phyloP scores from a whole-genome alignment of 2,797 vertebrate species.

The Diceros bicornis region DNA sequence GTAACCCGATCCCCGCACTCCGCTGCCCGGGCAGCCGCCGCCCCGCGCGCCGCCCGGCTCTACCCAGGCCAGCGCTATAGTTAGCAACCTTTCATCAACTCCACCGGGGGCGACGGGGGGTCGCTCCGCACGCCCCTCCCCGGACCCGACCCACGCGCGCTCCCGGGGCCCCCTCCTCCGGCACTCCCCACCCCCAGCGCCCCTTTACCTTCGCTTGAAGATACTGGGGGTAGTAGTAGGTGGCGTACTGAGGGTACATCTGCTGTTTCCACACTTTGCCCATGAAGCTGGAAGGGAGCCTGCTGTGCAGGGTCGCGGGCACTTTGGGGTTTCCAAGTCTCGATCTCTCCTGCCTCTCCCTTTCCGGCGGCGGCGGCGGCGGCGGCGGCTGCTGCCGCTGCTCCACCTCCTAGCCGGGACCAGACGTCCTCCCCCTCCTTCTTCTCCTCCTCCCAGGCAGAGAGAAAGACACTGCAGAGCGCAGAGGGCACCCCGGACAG shows the following conservation, averaged over 20 bases:
- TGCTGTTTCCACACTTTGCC: slow-evolving; percentile 95
- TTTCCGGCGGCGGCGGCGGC: slow-evolving; percentile 84
- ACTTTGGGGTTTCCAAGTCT: slow-evolving; percentile 88
- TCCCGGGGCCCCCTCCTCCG: not conserved
- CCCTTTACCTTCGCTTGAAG: slow-evolving; percentile 93
- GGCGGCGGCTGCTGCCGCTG: slow-evolving; percentile 77
- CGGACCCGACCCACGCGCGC: slow-evolving; percentile 58
- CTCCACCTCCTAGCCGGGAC: slow-evolving; percentile 86
- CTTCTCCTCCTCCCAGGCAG: slow-evolving; percentile 80
- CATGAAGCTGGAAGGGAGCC: slow-evolving; percentile 93
- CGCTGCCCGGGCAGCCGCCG: slow-evolving; percentile 76
- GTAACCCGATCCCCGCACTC: slow-evolving; percentile 85
- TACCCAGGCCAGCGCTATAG: slow-evolving; percentile 83
- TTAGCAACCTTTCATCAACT: slow-evolving; percentile 81
- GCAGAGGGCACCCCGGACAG: slow-evolving; percentile 86
- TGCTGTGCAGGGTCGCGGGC: slow-evolving; percentile 89
- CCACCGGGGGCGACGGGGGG: slow-evolving; percentile 66
- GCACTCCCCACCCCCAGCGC: not conserved
- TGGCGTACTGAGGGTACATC: slow-evolving; percentile 95
- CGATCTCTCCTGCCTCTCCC: slow-evolving; percentile 85
- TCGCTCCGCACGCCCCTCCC: slow-evolving; percentile 46
- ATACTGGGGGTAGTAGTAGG: slow-evolving; percentile 95
- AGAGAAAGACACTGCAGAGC: slow-evolving; percentile 85
- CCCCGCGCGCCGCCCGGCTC: slow-evolving; percentile 76
- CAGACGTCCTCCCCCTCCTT: slow-evolving; percentile 82